Evolutionary conservation across 2,113 vertebrate genomes (phyloP), one percentile per base, ranked within the genome.

Genomic region (Machaerirhynchus nigripectus): DNA sequence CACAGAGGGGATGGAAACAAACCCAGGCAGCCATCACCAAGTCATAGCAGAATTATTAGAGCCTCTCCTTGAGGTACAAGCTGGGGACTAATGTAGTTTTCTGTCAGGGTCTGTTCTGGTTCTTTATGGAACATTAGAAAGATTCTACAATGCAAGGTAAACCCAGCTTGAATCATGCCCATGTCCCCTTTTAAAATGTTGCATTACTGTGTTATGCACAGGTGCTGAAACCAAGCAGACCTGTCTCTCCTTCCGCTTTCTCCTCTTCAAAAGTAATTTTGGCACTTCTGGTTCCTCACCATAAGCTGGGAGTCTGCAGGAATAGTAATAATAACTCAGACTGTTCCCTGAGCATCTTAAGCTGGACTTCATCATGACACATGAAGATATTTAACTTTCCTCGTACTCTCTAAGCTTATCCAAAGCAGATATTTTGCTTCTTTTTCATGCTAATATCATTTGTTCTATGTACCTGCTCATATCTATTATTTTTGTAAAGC

Each of bases 111-210:
- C 27, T 57, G 13, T 67, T 67, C 52, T 59, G 9, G 8, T 65
- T 69, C 40, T 74, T 63, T 14, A 30, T 13, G 3, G 15, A 90
- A n/a, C 4, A n/a, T 53, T 39, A 6, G 23, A 27, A 60, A 35
- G 8, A 17, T 77, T 71, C 23, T 53, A 7, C 4, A 1, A 10
- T 23, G 22, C 19, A 23, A 40, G 6, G 17, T 18, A 37, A 64
- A 86, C 20, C 0, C 19, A 59, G 4, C 12, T 65, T 6, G 1
- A 55, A 39, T 55, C 28, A 46, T 0, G 0, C 14, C 10, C 7
- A 16, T 11, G 0, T 5, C 3, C 10, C 12, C 31, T 61, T 33
- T 37, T 33, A 53, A 60, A 67, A 57, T 24, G 4, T 61, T 57
- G 5, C 23, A n/a, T 53, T 57, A 19, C 6, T 9, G 3, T 19